Evolutionary conservation across 2,113 vertebrate genomes (phyloP).

Genomic region (Rhinoptilus africanus): DNA sequence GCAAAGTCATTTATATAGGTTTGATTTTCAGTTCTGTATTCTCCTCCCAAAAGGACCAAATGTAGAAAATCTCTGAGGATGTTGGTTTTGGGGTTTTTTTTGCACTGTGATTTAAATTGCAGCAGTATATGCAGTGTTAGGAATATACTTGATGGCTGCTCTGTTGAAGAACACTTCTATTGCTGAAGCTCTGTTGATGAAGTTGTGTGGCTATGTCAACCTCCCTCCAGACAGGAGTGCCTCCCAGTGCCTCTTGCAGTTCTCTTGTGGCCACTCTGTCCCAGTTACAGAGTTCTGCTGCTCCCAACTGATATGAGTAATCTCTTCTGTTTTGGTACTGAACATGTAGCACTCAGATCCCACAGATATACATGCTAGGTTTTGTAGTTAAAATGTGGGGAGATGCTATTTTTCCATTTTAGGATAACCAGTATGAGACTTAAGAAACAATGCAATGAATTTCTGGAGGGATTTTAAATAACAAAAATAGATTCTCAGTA

Average conservation of each 20-base stretch:
- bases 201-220: rapidly evolving
- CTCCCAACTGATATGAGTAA: background rate
- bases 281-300: background rate
- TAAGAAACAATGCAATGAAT: background rate
- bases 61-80: background rate
- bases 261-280: rapidly evolving
- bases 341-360: background rate
- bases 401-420: background rate
- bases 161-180: background rate
- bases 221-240: rapidly evolving
- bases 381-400: background rate
- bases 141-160: background rate
- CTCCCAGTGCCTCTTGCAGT: background rate
- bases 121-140: background rate
- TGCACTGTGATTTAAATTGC: background rate
- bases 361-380: rapidly evolving
- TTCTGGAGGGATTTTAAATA: background rate
- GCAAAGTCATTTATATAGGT: background rate
- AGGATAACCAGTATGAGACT: background rate
- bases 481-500: background rate
- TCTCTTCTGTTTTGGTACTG: background rate
- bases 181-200: background rate
- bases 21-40: background rate
- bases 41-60: background rate
- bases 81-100: background rate